Percentiles rank a stretch among this genome's conserved stretches.
phyloP scores from a whole-genome alignment of 2,113 vertebrate genomes.

The Hippocampus barbouri region DNA sequence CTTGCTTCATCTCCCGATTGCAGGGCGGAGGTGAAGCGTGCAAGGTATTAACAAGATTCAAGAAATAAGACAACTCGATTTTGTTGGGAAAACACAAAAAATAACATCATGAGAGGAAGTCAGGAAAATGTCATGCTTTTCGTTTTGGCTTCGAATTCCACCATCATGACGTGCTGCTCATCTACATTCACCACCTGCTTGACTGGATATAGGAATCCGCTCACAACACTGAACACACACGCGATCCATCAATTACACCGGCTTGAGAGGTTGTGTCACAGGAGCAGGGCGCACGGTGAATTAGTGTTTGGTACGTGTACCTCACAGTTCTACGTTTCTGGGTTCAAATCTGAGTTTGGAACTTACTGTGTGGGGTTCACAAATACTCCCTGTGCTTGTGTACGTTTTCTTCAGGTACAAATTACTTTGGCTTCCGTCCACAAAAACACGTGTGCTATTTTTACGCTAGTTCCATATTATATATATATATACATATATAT shows the following conservation, averaged over 20 bases:
- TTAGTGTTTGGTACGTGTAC: neutral
- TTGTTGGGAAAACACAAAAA: neutral
- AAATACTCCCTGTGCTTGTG: neutral
- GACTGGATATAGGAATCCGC: conserved; percentile 56
- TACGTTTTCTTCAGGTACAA: too few relatives aligned
- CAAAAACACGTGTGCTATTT: too few relatives aligned
- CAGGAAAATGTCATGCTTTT: conserved; percentile 8
- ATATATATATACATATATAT: too few relatives aligned
- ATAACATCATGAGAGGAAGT: neutral
- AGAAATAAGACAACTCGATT: neutral
- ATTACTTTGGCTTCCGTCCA: too few relatives aligned
- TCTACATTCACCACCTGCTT: conserved; percentile 62
- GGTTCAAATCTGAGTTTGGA: neutral
- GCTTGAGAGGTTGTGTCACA: neutral
- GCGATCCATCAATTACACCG: conserved; percentile 7
- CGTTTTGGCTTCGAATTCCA: neutral
- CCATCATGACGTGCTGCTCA: conserved; percentile 57
- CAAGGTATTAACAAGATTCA: neutral
- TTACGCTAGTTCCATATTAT: too few relatives aligned
- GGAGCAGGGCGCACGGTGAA: neutral
- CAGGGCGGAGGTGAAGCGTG: neutral
- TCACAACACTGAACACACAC: conserved; percentile 52
- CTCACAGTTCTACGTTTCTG: neutral
- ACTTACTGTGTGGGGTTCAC: neutral
- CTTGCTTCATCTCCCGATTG: conserved; percentile 17